These are phyloP conservation scores for Dreissena polymorpha DNA, from an alignment of 1,140 invertebrate species.

Conservation along the genomic window DNA sequence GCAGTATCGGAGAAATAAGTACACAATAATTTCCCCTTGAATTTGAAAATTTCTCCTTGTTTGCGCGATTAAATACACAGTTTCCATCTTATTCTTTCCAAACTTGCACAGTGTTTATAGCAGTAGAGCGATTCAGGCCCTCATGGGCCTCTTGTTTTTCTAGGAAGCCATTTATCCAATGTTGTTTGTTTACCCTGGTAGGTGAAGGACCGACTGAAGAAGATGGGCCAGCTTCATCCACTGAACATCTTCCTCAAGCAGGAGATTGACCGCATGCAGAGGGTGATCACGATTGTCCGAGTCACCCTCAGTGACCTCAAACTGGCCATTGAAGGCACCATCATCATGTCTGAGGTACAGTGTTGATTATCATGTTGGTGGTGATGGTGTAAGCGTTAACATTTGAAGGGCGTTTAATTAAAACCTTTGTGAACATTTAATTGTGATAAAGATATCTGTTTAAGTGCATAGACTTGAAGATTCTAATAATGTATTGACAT, in stretches of 20 bases:
- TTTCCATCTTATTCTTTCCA: too few relatives aligned
- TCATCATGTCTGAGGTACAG: slow-evolving; percentile 93
- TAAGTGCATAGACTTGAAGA: background rate
- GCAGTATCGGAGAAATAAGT: too few relatives aligned
- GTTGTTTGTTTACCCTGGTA: slow-evolving; percentile 1
- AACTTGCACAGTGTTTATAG: too few relatives aligned
- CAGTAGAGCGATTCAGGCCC: too few relatives aligned
- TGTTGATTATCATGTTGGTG: background rate
- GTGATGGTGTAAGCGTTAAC: background rate
- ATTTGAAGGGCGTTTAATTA: background rate
- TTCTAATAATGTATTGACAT: too few relatives aligned
- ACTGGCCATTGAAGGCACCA: slow-evolving; percentile 97
- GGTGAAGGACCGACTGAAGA: slow-evolving; percentile 83
- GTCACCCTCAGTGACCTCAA: slow-evolving; percentile 92
- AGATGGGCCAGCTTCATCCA: slow-evolving; percentile 84
- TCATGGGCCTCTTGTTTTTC: too few relatives aligned
- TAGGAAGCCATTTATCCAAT: too few relatives aligned
- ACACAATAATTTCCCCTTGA: too few relatives aligned
- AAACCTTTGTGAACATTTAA: background rate
- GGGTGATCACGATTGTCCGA: slow-evolving; percentile 71
- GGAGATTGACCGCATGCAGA: slow-evolving; percentile 78
- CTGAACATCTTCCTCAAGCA: slow-evolving; percentile 78
- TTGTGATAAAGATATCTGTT: too few relatives aligned
- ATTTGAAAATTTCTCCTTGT: too few relatives aligned
- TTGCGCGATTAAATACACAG: too few relatives aligned